Base-by-base conservation (phyloP, 2,113 vertebrate species). In the Hippoglossus stenolepis region DNA sequence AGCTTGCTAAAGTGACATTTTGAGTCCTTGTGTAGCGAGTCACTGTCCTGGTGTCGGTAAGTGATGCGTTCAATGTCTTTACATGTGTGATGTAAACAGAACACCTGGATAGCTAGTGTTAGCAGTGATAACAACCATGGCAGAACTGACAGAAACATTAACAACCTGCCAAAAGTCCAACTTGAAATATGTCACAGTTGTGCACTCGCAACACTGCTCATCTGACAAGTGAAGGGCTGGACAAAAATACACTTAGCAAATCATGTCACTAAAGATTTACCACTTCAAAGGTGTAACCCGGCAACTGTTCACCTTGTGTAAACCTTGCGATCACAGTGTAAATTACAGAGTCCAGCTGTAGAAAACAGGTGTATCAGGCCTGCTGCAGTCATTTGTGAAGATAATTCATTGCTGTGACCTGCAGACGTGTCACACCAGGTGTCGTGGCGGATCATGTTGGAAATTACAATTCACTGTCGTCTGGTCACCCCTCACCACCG, bases 341-440 rank as follows among this genome's bases (percentile, higher is more conserved):
- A 35, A 51, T 31, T 31, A 63, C 57, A 51, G 35, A 23, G 54
- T 57, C 38, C 10, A 28, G 51, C 21, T 49, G 65, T 21, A 43
- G 67, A 6, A 61, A 47, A 43, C 45, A 72, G 40, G 47, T 6
- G 5, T 24, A 61, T 43, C 43, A 53, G 14, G 49, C 57, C 68
- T 23, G n/a, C 49, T 67, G 59, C 70, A 45, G 64, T 73, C 65
- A 78, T 65, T 64, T 65, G 20, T 31, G 43, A 28, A 61, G 60
- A 56, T 56, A 65, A 65, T 61, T 54, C 69, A 53, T 70, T n/a
- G 15, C 57, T 54, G 40, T 61, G 76, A 75, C 54, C 70, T 77
- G 77, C 51, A 64, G 23, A 64, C 57, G 45, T 7, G 64, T 43
- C 45, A 31, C 13, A 23, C 43, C 45, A 58, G 62, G 51, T 59